Conservation (phyloP, 2,797 vertebrate genomes). For the Helicolenus hilgendorfi region DNA sequence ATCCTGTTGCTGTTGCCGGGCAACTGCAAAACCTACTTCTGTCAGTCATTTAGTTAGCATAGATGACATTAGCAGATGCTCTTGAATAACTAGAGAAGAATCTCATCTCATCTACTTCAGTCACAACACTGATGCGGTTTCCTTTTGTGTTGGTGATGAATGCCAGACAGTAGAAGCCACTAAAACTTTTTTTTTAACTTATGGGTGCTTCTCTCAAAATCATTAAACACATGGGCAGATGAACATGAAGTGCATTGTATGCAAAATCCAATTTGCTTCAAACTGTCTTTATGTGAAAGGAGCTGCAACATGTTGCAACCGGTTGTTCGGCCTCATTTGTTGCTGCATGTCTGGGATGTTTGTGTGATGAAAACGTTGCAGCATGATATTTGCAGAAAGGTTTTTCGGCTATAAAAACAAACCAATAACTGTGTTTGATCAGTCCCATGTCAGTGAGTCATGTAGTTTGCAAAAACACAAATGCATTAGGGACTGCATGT, state of each 20-base stretch:
- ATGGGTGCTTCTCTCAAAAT: not conserved
- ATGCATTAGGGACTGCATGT: not conserved
- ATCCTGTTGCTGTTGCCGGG: slow-evolving; percentile 53
- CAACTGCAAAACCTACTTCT: slow-evolving; percentile 52
- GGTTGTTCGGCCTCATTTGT: not conserved
- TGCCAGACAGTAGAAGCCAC: not conserved
- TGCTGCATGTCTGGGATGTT: not conserved
- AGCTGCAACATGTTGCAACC: not conserved
- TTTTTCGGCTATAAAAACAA: not conserved
- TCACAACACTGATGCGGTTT: not conserved
- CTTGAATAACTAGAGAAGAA: not conserved
- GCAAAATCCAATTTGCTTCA: not conserved
- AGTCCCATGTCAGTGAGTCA: not conserved
- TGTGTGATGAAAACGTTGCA: not conserved
- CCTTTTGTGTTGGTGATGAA: not conserved
- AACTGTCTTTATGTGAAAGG: not conserved
- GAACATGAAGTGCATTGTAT: not conserved
- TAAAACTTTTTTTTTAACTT: not conserved
- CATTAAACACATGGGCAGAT: not conserved
- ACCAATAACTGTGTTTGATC: not conserved
- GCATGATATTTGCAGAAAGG: not conserved
- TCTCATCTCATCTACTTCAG: too few relatives aligned
- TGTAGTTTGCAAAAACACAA: not conserved
- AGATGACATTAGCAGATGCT: slow-evolving; percentile 11
- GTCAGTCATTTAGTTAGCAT: slow-evolving; percentile 46